Evolutionary conservation across 2,797 vertebrate species (phyloP).

Genomic region (Halcyon badia): DNA sequence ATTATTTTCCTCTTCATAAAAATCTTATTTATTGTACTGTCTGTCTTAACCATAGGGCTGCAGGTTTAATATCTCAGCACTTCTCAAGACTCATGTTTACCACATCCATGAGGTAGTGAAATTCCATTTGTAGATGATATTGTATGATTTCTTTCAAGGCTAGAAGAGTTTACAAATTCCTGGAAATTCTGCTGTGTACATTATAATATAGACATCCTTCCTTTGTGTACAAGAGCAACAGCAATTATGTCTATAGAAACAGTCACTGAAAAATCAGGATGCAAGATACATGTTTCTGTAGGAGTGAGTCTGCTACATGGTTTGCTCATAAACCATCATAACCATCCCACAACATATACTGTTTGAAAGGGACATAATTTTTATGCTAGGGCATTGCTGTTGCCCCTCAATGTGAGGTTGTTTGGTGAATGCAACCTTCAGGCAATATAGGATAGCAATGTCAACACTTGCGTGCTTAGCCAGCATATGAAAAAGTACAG

Average conservation of each 20-base stretch:
- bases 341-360: rapidly evolving
- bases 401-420: neutral
- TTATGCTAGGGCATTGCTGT: neutral
- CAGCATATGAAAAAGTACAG: neutral
- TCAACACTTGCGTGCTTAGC: neutral
- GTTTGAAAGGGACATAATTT: neutral
- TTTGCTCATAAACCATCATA: neutral
- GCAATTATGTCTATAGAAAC: neutral
- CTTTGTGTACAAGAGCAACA: neutral
- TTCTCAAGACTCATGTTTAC: constrained; percentile 21
- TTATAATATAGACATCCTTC: neutral
- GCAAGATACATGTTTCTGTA: neutral
- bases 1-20: neutral
- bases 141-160: neutral
- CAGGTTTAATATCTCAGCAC: constrained; percentile 23
- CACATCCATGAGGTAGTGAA: neutral
- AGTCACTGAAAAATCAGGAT: neutral
- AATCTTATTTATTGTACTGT: neutral
- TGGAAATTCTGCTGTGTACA: neutral
- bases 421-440: neutral
- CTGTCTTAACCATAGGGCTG: neutral
- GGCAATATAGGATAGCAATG: neutral
- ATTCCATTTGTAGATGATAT: neutral
- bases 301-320: neutral
- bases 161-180: neutral